Base-by-base conservation (phyloP, 2,113 vertebrate genomes). In the Cynopterus brachyotis region DNA sequence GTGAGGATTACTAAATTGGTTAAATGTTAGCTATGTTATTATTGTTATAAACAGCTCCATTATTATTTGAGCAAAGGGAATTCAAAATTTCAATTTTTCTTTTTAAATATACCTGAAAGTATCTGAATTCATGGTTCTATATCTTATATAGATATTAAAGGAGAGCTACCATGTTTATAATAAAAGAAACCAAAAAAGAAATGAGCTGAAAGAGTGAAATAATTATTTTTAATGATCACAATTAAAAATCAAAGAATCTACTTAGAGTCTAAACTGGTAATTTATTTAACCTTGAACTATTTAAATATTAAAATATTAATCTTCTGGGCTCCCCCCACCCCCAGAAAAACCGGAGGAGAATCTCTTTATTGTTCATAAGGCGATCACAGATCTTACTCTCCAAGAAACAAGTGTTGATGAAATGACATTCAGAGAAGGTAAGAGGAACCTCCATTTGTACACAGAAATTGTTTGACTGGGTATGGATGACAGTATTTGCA, bases 361-460 rank as follows among this genome's bases (percentile, higher is more conserved):
- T 0, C 53, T 88, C n/a, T 97, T 94, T 80, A 94, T 53, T 3
- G 84, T 95, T 53, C 97, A 76, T 59, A 98, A 97, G 88, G 96
- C 97, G 92, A 1, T 98, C 47, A 96, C 78, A 60, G 97, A 82
- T 26, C 47, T 97, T 86, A 89, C 95, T 95, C 86, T 4, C n/a
- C 97, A 97, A 97, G 97, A 98, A 96, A 26, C 30, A 6, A 97
- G 89, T 84, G 90, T 42, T 22, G 70, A 42, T 0, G 26, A 97
- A 96, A 97, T 78, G 95, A 85, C 89, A 9, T 30, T 94, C 24
- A 95, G 89, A 97, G 97, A 97, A 98, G 98, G 98, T 99, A 98
- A 98, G 4, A 69, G 70, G 2, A 80, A 66, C 22, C 0, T 42
- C 66, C 20, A 12, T 4, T 67, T 66, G 2, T 5, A 24, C 0